Conservation (phyloP, 2,797 vertebrate genomes). For the Chrysocyon brachyurus region DNA sequence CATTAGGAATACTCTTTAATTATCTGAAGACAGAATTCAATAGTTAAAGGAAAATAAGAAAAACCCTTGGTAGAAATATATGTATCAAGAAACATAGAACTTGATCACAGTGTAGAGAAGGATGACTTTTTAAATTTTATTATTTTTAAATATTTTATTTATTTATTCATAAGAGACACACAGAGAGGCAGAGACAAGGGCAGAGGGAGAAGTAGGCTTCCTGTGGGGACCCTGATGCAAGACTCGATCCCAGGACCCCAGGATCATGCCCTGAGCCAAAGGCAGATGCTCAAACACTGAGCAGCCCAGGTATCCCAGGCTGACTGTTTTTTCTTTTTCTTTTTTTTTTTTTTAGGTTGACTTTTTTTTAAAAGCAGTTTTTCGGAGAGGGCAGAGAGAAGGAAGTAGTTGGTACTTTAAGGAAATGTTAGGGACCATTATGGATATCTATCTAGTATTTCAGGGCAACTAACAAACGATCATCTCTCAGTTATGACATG, state of each 20-base stretch:
- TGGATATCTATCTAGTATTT: neutral
- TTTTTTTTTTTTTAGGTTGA: neutral
- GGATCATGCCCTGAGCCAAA: too few relatives aligned
- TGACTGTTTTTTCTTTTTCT: too few relatives aligned
- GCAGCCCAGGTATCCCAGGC: too few relatives aligned
- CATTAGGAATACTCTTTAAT: neutral
- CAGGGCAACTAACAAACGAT: neutral
- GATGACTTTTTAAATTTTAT: neutral
- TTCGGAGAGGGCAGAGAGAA: neutral
- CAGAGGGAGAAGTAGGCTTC: too few relatives aligned
- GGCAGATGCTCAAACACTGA: too few relatives aligned
- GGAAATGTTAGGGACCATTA: neutral
- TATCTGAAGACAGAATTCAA: neutral
- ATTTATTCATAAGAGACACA: too few relatives aligned
- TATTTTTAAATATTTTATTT: too few relatives aligned
- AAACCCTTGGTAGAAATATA: neutral
- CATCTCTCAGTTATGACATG: neutral
- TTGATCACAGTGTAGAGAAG: neutral
- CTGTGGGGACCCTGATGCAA: too few relatives aligned
- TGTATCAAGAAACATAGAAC: neutral
- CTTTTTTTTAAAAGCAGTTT: neutral
- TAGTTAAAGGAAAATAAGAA: neutral
- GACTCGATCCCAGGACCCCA: too few relatives aligned
- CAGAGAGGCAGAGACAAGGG: too few relatives aligned
- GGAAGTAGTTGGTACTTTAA: neutral